Evolutionary conservation across 2,113 vertebrate genomes (phyloP).

Genomic region (Campylomormyrus numenius): DNA sequence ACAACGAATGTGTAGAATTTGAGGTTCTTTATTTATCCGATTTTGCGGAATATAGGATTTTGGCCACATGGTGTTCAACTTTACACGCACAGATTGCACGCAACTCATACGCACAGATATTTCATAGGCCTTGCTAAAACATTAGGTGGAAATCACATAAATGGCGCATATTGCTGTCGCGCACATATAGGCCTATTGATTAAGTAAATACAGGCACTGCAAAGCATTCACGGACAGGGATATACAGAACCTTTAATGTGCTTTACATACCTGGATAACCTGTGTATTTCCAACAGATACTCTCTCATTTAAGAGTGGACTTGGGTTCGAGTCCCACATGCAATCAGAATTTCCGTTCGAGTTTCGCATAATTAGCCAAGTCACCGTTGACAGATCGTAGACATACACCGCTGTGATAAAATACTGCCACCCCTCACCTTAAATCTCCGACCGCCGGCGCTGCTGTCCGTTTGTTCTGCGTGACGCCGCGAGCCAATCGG

Average conservation of each 20-base stretch:
- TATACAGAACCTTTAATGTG: not conserved
- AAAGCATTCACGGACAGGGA: not conserved
- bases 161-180: not conserved
- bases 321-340: not conserved
- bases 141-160: not conserved
- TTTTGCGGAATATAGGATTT: not conserved
- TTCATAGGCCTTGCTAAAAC: not conserved
- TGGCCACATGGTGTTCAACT: not conserved
- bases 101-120: not conserved
- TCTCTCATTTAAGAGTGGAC: not conserved
- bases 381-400: not conserved
- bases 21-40: not conserved
- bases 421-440: not conserved
- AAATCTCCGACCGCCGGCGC: not conserved
- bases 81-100: not conserved
- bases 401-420: not conserved
- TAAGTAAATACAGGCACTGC: not conserved
- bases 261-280: not conserved
- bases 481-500: conserved; percentile 30
- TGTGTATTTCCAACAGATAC: not conserved
- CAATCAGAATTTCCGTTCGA: not conserved
- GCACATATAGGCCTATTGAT: not conserved
- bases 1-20: not conserved
- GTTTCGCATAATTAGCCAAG: not conserved
- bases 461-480: not conserved